A percentile compares a stretch with the other conserved stretches of the same genome.
Conservation (phyloP, 2,797 vertebrate species). For the Myotis planiceps region DNA sequence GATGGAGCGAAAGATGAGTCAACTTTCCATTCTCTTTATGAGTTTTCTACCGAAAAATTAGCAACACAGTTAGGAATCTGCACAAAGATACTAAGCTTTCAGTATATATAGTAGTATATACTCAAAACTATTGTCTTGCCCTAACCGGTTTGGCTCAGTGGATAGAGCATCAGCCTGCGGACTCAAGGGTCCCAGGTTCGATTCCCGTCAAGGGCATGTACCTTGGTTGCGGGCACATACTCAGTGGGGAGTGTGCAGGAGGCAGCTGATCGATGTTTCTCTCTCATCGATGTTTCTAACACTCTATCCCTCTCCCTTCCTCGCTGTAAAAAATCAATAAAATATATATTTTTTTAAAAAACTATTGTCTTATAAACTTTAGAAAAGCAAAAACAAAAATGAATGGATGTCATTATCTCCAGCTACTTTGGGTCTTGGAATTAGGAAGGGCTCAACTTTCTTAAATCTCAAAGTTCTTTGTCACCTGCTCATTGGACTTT, state of each 20-base stretch:
- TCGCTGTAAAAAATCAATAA: no score
- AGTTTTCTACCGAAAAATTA: background rate
- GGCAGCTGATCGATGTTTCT: no score
- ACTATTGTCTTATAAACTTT: background rate
- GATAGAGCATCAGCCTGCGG: no score
- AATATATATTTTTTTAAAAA: no score
- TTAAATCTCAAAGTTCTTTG: background rate
- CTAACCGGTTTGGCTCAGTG: no score
- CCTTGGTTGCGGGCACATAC: no score
- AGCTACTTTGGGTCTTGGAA: background rate
- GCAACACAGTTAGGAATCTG: background rate
- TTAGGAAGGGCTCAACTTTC: background rate
- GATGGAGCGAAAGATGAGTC: background rate
- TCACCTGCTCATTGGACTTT: background rate
- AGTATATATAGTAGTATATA: background rate
- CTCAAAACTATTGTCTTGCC: background rate
- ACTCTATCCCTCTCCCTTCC: no score
- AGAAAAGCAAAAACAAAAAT: conserved; percentile 4
- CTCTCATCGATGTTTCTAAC: no score
- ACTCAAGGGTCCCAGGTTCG: no score
- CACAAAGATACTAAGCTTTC: background rate
- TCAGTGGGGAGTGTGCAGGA: no score
- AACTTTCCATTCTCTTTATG: background rate
- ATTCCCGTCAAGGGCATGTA: no score
- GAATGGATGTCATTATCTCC: background rate